Evolutionary conservation across 2,888 invertebrate species (phyloP).

Genomic region (Lasioglossum malachurum): DNA sequence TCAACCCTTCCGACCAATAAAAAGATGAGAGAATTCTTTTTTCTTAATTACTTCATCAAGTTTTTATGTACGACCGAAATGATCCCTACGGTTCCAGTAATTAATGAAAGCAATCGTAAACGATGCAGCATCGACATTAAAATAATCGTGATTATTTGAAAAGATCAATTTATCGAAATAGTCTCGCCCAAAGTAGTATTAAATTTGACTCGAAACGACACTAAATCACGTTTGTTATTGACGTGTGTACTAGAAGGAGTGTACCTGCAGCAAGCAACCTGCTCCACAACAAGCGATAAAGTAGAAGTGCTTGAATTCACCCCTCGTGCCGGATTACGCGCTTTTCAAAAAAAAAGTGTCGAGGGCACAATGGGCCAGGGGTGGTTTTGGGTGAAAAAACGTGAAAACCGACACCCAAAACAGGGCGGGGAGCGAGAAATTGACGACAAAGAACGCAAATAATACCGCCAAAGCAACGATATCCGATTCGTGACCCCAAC

Average conservation of each 20-base stretch:
- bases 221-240: slow-evolving; percentile 63
- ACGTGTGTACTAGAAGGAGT: slow-evolving; percentile 48
- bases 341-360: slow-evolving; percentile 79
- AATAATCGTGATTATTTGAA: not conserved
- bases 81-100: not conserved
- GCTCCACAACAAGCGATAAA: slow-evolving; percentile 76
- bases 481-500: slow-evolving; percentile 78
- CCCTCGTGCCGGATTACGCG: slow-evolving; percentile 82
- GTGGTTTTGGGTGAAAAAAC: slow-evolving; percentile 84
- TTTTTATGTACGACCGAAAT: not conserved
- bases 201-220: slow-evolving; percentile 45
- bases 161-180: not conserved
- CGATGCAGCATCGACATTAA: not conserved
- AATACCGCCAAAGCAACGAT: slow-evolving; percentile 80
- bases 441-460: slow-evolving; percentile 82
- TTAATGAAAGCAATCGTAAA: not conserved
- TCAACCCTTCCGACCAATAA: slow-evolving; percentile 15
- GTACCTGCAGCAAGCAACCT: slow-evolving; percentile 84
- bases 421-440: slow-evolving; percentile 82
- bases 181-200: slow-evolving; percentile 11
- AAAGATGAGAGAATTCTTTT: slow-evolving; percentile 12
- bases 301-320: slow-evolving; percentile 79
- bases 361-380: slow-evolving; percentile 77
- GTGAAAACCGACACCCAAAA: slow-evolving; percentile 85
- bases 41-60: slow-evolving; percentile 24